Evolutionary conservation across 2,797 vertebrate species (phyloP), one percentile per base, ranked within the genome.

Genomic region (Chlorospingus flavigularis): DNA sequence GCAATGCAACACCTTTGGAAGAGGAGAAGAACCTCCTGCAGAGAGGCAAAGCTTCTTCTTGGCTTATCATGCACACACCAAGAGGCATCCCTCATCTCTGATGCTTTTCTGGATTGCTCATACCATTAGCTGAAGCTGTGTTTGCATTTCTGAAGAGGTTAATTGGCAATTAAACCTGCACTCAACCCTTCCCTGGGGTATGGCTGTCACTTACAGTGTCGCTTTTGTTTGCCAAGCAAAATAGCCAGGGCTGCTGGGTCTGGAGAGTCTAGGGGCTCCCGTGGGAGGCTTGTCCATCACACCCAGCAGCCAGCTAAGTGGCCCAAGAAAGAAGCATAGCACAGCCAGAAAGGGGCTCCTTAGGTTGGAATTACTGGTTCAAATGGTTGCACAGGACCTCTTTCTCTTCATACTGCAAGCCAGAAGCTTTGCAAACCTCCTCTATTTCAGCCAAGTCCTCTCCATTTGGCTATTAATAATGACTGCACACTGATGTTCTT

Each of bases 131-230:
- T 83, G 81, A 91, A 93, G 63, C 57, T 73, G 33, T 40, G 19
- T 87, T 94, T 86, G 40, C 47, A 63, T 94, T 91, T 95, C 81
- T 94, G 48, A 88, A 63, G 76, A 77, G 40, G 40, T 65, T 76
- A 84, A 88, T 43, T 86, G 42, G 35, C 58, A 87, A 65, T 66
- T 94, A 85, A 82, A 77, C 33, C 35, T 90, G 60, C 71, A 80
- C 39, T 87, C 89, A 92, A 60, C 47, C 19, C 25, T 93, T 93
- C 55, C 43, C 25, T 40, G 50, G 31, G 21, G 25, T 65, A 70
- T 31, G 40, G 39, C 70, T 85, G 43, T 84, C 65, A 75, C 45
- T 88, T 47, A 42, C 4, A 39, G 15, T 9, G 26, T 86, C 8
- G 13, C 48, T 92, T 95, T 67, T 83, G 43, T 89, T 93, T 86